Evolutionary conservation across 2,113 vertebrate species (phyloP).

Genomic region (Amphilophus citrinellus): DNA sequence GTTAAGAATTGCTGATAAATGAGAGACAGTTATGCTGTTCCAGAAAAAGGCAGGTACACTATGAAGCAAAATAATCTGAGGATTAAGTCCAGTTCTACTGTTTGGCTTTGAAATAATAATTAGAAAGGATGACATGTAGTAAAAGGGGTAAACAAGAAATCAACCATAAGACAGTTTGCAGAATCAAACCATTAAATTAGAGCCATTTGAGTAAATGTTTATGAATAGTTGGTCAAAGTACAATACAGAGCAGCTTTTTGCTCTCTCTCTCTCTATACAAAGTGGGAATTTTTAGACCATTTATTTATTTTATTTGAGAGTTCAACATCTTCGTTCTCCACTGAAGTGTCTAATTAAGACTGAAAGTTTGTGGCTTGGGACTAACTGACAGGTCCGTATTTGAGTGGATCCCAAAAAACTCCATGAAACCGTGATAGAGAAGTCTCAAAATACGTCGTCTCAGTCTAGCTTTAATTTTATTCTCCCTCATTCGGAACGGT

Average conservation of each 20-base stretch:
- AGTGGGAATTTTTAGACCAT: slow-evolving; percentile 52
- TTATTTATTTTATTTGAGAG: slow-evolving; percentile 50
- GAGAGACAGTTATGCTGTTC: slow-evolving; percentile 31
- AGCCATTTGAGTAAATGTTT: slow-evolving; percentile 76
- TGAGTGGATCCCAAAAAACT: slow-evolving; percentile 32
- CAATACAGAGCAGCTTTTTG: slow-evolving; percentile 47
- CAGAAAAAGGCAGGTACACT: slow-evolving; percentile 39
- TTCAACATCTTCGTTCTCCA: slow-evolving; percentile 47
- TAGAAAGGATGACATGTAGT: neutral
- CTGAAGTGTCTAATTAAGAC: slow-evolving; percentile 29
- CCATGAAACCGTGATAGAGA: slow-evolving; percentile 26
- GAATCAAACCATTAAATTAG: slow-evolving; percentile 84
- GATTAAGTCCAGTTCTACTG: slow-evolving; percentile 38
- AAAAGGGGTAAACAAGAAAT: slow-evolving; percentile 17
- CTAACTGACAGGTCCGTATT: slow-evolving; percentile 29
- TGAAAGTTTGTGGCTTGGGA: slow-evolving; percentile 46
- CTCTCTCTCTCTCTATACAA: slow-evolving; percentile 46
- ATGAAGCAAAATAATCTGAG: slow-evolving; percentile 23
- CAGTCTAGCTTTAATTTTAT: slow-evolving; percentile 44
- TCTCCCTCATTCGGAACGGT: slow-evolving; percentile 15
- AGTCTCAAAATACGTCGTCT: slow-evolving; percentile 28
- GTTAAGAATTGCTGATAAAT: slow-evolving; percentile 14
- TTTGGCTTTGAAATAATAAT: slow-evolving; percentile 59
- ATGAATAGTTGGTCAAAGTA: slow-evolving; percentile 70
- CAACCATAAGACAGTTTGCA: slow-evolving; percentile 81